Percentiles rank a stretch among this genome's conserved stretches.
Conservation (phyloP, 2,113 vertebrate genomes). For the Salvelinus alpinus region DNA sequence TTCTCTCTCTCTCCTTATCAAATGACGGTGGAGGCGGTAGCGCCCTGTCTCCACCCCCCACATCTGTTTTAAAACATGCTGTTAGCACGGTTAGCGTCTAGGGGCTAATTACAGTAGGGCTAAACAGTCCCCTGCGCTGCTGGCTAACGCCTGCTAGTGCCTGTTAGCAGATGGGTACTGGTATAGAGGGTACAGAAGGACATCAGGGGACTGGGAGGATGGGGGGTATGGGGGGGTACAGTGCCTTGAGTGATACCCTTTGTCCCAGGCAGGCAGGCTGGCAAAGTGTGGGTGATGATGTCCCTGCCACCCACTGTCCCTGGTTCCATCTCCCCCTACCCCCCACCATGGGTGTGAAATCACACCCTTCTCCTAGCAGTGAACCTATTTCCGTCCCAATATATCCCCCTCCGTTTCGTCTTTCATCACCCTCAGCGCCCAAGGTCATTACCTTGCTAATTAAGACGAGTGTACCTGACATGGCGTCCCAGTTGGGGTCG, state of each 20-base stretch:
- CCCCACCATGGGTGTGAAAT: conserved; percentile 68
- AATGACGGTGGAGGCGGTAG: not conserved
- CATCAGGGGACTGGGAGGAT: conserved; percentile 31
- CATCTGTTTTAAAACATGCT: conserved; percentile 76
- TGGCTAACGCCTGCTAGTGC: conserved; percentile 66
- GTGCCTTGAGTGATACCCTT: conserved; percentile 37
- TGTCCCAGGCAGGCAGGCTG: conserved; percentile 55
- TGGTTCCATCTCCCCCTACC: conserved; percentile 37
- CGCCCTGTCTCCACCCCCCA: conserved; percentile 47
- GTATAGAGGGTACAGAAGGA: conserved; percentile 62
- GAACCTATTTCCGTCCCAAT: conserved; percentile 9
- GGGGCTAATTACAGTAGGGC: conserved; percentile 72
- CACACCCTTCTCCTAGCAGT: conserved; percentile 41
- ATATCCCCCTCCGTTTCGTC: not conserved
- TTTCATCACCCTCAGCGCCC: conserved; percentile 30
- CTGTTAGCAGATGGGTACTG: conserved; percentile 63
- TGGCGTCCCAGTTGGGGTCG: conserved; percentile 3
- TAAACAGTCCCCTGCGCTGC: conserved; percentile 72
- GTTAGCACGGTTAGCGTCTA: conserved; percentile 69
- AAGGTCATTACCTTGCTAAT: conserved; percentile 39
- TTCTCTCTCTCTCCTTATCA: not conserved
- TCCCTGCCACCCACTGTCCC: conserved; percentile 65
- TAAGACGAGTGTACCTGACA: conserved; percentile 27
- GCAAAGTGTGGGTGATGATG: conserved; percentile 68
- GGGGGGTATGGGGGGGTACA: conserved; percentile 11